Conservation (phyloP, 2,888 invertebrate species). For the Bombyx huttoni region DNA sequence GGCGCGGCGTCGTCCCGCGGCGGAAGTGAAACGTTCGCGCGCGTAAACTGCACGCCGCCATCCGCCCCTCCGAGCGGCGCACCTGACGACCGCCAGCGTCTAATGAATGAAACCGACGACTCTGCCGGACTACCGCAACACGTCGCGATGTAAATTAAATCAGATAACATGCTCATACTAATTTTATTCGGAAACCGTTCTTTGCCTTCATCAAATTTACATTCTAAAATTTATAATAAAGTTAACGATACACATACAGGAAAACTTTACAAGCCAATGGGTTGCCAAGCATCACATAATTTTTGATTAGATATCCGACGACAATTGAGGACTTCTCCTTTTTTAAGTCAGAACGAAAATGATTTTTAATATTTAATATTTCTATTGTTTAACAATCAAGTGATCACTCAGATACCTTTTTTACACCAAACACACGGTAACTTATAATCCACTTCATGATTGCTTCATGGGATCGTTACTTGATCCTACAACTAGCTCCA, state of each 20-base stretch:
- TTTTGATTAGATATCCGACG: too few species aligned
- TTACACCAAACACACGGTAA: too few species aligned
- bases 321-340: too few species aligned
- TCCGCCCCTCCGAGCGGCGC: slow-evolving; percentile 8
- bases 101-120: slow-evolving; percentile 12
- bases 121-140: neutral
- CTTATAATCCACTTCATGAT: too few species aligned
- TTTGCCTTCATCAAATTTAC: neutral
- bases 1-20: slow-evolving; percentile 7
- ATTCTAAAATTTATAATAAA: neutral
- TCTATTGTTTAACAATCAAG: too few species aligned
- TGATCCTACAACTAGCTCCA: too few species aligned
- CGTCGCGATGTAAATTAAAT: neutral
- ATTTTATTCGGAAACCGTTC: neutral
- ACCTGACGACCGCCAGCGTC: slow-evolving; percentile 11
- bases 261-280: too few species aligned
- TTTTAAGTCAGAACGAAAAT: too few species aligned
- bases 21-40: slow-evolving; percentile 68
- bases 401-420: too few species aligned
- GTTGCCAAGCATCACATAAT: too few species aligned
- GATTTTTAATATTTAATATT: too few species aligned
- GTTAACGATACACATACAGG: neutral
- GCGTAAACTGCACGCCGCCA: slow-evolving; percentile 45
- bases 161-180: neutral
- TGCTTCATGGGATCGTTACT: too few species aligned